Percentiles rank a stretch among this genome's conserved stretches.
These are phyloP conservation scores for Platysteira castanea DNA, from an alignment of 2,113 vertebrate genomes.

Conservation along the genomic window DNA sequence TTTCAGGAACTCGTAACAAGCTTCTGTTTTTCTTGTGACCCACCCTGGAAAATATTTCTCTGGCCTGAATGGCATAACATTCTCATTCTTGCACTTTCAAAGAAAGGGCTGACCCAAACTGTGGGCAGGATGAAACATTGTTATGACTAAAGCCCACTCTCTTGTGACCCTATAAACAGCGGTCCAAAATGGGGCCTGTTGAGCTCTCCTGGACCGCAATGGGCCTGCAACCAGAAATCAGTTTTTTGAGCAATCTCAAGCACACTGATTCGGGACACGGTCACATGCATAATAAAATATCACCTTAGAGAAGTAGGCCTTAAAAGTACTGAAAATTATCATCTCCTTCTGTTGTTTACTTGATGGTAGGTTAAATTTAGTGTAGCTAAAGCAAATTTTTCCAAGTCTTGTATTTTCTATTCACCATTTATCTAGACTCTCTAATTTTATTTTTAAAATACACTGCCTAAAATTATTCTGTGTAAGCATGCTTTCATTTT, in stretches of 20 bases:
- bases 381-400: not conserved
- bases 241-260: not conserved
- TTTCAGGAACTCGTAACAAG: not conserved
- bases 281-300: not conserved
- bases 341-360: not conserved
- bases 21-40: not conserved
- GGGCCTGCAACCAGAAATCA: not conserved
- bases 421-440: not conserved
- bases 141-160: not conserved
- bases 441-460: not conserved
- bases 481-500: not conserved
- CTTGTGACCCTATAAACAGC: not conserved
- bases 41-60: not conserved
- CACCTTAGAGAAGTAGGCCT: not conserved
- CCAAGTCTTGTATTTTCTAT: not conserved
- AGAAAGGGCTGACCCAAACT: not conserved
- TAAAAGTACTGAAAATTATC: not conserved
- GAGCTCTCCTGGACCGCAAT: not conserved
- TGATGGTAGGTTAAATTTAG: not conserved
- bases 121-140: not conserved
- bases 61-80: not conserved
- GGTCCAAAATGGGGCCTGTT: not conserved
- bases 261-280: not conserved
- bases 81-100: not conserved
- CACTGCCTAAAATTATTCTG: not conserved